Evolutionary conservation across 2,888 invertebrate species (phyloP).

Genomic region (Morpho achilles): DNA sequence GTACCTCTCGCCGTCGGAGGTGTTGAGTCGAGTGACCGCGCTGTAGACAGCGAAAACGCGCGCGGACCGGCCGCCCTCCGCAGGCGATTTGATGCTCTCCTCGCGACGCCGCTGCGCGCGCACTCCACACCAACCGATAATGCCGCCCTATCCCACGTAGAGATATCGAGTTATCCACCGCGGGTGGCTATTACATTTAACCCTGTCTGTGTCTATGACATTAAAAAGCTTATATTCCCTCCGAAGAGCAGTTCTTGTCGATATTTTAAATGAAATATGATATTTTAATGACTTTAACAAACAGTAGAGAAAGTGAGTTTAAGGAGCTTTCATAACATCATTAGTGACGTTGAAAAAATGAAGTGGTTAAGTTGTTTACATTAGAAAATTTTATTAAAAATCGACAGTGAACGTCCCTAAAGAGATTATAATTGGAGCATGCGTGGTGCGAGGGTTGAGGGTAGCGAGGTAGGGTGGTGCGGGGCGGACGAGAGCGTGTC

Average conservation of each 20-base stretch:
- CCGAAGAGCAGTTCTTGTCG: neutral
- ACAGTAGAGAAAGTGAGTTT: neutral
- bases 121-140: constrained; percentile 61
- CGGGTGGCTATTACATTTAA: constrained; percentile 55
- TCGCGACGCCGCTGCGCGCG: constrained; percentile 74
- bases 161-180: constrained; percentile 72
- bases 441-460: constrained; percentile 73
- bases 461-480: constrained; percentile 51
- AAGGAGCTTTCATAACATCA: neutral
- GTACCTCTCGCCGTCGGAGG: constrained; percentile 58
- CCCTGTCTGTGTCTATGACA: constrained; percentile 48
- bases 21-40: constrained; percentile 52
- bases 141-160: constrained; percentile 71
- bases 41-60: constrained; percentile 46
- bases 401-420: constrained; percentile 75
- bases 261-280: constrained; percentile 7
- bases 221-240: constrained; percentile 27
- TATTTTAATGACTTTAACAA: neutral
- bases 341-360: neutral
- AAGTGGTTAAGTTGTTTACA: neutral
- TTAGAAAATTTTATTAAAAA: constrained; percentile 26
- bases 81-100: constrained; percentile 74
- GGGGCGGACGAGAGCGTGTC: constrained; percentile 35
- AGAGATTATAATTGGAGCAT: constrained; percentile 79
- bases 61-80: constrained; percentile 71